Conservation (phyloP, 2,888 invertebrate genomes). For the Trissolcus japonicus region DNA sequence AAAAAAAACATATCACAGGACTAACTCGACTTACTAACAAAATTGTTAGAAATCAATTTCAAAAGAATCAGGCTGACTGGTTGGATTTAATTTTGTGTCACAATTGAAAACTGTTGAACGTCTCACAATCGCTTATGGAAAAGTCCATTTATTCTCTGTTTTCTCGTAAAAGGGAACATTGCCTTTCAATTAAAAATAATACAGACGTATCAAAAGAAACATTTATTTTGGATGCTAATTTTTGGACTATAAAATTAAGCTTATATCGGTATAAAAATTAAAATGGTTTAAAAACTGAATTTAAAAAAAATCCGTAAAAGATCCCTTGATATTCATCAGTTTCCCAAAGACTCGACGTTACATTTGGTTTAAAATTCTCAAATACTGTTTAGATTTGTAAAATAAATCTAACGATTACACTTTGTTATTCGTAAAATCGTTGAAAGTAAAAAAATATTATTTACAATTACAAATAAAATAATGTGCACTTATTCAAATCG, state of each 20-base stretch:
- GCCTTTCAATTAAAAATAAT: too few species aligned
- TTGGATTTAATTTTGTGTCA: too few species aligned
- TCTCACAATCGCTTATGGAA: too few species aligned
- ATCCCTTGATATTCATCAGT: slow-evolving; percentile 3
- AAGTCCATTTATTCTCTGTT: too few species aligned
- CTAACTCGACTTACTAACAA: slow-evolving; percentile 50
- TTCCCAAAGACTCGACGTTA: neutral
- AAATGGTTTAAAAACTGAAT: too few species aligned
- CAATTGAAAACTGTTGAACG: too few species aligned
- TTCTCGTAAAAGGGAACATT: too few species aligned
- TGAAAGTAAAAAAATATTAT: slow-evolving; percentile 11
- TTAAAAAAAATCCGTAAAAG: too few species aligned
- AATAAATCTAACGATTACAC: slow-evolving; percentile 11
- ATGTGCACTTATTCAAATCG: neutral
- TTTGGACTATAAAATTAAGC: too few species aligned
- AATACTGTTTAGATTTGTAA: slow-evolving; percentile 13
- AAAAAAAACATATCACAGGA: slow-evolving; percentile 50
- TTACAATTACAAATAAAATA: slow-evolving; percentile 18
- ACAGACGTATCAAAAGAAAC: too few species aligned
- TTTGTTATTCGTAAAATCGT: neutral
- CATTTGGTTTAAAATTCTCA: slow-evolving; percentile 1
- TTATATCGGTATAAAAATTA: too few species aligned
- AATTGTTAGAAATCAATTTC: slow-evolving; percentile 20
- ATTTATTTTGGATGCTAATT: too few species aligned
- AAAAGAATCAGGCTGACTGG: slow-evolving; percentile 6